A percentile compares a stretch with the other conserved stretches of the same genome.
Conservation (phyloP, 2,113 vertebrate species). For the Neogobius melanostomus region DNA sequence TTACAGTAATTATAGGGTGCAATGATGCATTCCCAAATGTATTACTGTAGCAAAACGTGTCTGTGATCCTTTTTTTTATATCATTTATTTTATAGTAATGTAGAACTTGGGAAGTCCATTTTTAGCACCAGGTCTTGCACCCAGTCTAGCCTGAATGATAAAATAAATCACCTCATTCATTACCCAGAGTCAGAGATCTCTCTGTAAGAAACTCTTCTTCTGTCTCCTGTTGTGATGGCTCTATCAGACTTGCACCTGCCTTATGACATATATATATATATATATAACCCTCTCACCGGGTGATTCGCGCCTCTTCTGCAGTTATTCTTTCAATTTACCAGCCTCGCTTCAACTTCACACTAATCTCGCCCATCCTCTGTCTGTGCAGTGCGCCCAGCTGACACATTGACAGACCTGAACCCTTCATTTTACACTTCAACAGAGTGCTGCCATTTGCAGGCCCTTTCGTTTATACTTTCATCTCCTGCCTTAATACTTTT, state of each 20-base stretch:
- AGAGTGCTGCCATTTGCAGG: not conserved
- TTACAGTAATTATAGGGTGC: too few species aligned
- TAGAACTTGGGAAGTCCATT: not conserved
- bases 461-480: not conserved
- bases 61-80: not conserved
- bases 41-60: not conserved
- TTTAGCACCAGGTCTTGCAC: not conserved
- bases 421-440: not conserved
- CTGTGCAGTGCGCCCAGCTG: conserved; percentile 25
- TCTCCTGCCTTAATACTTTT: not conserved
- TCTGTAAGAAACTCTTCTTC: conserved; percentile 15
- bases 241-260: conserved; percentile 38
- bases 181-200: conserved; percentile 12
- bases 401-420: conserved; percentile 20
- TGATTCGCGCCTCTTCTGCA: conserved; percentile 53
- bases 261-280: not conserved
- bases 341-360: conserved; percentile 37
- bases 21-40: too few species aligned
- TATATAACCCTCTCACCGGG: conserved; percentile 9
- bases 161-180: conserved; percentile 1
- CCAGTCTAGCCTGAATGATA: not conserved
- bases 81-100: not conserved
- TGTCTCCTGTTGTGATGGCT: conserved; percentile 14
- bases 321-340: conserved; percentile 46
- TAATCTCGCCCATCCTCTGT: conserved; percentile 25